A percentile compares a stretch with the other conserved stretches of the same genome.
Conservation (phyloP, 2,888 invertebrate genomes). For the Fragum whitleyi region DNA sequence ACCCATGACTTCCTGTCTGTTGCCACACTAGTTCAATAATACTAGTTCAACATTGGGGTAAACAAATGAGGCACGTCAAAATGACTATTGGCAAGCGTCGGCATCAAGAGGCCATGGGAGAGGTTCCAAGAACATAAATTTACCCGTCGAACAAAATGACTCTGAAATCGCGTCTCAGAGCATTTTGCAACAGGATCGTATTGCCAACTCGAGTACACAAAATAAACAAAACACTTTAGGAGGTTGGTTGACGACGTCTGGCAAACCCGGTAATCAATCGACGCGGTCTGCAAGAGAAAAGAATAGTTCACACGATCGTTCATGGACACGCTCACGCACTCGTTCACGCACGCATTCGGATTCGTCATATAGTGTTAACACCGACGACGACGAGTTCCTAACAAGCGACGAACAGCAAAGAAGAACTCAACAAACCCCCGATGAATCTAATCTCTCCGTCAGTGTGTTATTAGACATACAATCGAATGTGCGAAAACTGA, state of each 20-base stretch:
- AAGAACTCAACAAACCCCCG: too few relatives aligned
- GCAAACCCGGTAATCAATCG: not conserved
- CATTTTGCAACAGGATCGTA: not conserved
- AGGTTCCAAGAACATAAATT: not conserved
- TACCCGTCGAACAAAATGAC: not conserved
- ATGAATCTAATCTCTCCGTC: too few relatives aligned
- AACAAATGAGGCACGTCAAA: too few relatives aligned
- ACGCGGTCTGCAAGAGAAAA: too few relatives aligned
- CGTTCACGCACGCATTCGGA: not conserved
- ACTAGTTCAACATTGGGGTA: too few relatives aligned
- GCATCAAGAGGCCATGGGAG: not conserved
- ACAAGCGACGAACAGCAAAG: not conserved
- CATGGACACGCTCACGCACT: too few relatives aligned
- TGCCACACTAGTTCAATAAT: too few relatives aligned
- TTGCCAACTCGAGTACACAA: not conserved
- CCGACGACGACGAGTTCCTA: not conserved
- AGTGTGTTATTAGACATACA: too few relatives aligned
- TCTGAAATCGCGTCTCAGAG: not conserved
- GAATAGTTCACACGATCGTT: too few relatives aligned
- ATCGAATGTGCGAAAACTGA: too few relatives aligned
- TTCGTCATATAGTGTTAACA: not conserved
- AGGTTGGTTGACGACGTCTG: not conserved
- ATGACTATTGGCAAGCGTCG: too few relatives aligned
- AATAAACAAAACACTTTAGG: not conserved
- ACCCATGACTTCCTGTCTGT: too few relatives aligned